Evolutionary conservation across 2,797 vertebrate species (phyloP).

Genomic region (Apogon talboti): DNA sequence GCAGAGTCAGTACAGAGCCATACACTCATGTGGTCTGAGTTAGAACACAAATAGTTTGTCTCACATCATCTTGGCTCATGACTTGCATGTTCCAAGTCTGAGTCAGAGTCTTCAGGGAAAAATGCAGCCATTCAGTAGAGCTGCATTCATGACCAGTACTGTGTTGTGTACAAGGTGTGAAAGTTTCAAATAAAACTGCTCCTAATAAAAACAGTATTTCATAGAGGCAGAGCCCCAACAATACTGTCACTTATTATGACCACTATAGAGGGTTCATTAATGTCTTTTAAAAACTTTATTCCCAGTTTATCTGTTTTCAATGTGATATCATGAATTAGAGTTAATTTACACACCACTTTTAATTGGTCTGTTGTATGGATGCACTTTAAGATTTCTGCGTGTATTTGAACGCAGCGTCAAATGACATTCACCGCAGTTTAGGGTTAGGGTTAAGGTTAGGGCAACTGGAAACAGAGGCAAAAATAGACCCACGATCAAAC

Average conservation of each 20-base stretch:
- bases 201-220: neutral
- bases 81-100: constrained; percentile 36
- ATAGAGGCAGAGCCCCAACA: neutral
- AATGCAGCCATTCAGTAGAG: constrained; percentile 18
- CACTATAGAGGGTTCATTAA: neutral
- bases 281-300: constrained; percentile 1
- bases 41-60: constrained; percentile 28
- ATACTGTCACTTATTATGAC: constrained; percentile 5
- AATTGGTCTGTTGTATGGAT: no score
- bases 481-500: no score
- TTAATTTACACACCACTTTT: no score
- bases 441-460: no score
- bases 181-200: neutral
- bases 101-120: constrained; percentile 46
- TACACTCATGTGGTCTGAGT: constrained; percentile 16
- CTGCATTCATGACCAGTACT: neutral
- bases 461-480: no score
- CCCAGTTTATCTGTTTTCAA: neutral
- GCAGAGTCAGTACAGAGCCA: constrained; percentile 14
- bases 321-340: no score
- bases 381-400: no score
- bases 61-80: constrained; percentile 36
- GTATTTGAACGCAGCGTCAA: no score
- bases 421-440: no score
- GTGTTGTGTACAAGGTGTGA: neutral